Evolutionary conservation across 2,888 invertebrate species (phyloP).

Genomic region (Homarus gammarus): DNA sequence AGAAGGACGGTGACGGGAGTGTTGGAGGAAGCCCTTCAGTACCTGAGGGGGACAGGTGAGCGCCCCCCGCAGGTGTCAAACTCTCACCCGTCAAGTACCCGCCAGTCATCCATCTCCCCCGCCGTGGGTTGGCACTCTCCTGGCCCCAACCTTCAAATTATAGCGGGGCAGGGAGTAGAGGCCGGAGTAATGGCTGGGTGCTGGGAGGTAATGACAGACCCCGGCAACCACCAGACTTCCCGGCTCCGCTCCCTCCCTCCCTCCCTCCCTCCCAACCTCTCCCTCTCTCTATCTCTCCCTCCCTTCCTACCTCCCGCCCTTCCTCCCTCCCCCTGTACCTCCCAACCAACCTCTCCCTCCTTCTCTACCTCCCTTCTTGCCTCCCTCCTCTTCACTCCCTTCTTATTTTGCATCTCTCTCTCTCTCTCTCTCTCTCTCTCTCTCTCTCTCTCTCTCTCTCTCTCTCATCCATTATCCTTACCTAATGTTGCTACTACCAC

Average conservation of each 20-base stretch:
- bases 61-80: conserved; percentile 20
- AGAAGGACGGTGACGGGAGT: background rate
- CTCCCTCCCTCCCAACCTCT: background rate
- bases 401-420: background rate
- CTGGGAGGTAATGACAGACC: background rate
- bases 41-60: background rate
- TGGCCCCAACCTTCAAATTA: conserved; percentile 54
- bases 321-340: background rate
- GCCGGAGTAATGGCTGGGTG: background rate
- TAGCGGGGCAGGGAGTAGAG: conserved; percentile 18
- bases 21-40: background rate
- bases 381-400: background rate
- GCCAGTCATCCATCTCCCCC: conserved; percentile 41
- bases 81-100: conserved; percentile 12
- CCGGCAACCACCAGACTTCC: background rate
- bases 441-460: conserved; percentile 23
- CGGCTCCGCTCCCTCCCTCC: background rate
- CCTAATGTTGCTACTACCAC: background rate
- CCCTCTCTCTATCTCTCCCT: background rate
- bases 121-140: conserved; percentile 39
- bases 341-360: background rate
- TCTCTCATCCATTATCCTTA: background rate
- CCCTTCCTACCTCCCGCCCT: background rate
- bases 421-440: conserved; percentile 17
- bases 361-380: background rate